Conservation (phyloP, 2,888 invertebrate genomes). For the Onchidella celtica region DNA sequence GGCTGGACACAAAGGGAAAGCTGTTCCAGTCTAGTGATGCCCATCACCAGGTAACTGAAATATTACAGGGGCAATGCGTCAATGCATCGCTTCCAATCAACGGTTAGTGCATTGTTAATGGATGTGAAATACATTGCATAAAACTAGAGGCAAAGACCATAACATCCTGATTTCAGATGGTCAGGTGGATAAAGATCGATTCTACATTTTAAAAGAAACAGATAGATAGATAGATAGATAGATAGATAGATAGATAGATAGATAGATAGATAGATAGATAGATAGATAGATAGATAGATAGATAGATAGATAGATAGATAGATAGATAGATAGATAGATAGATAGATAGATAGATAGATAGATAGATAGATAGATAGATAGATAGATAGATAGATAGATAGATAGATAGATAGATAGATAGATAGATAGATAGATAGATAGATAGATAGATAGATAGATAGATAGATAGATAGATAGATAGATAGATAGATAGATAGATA, state of each 20-base stretch:
- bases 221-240: not conserved
- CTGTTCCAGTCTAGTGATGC: too few species aligned
- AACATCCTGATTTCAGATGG: not conserved
- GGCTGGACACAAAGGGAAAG: too few species aligned
- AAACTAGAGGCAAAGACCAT: too few species aligned
- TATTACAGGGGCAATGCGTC: too few species aligned
- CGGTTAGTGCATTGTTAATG: too few species aligned
- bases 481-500: too few species aligned
- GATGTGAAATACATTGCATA: too few species aligned
- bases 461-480: not conserved
- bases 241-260: not conserved
- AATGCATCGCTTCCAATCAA: too few species aligned
- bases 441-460: not conserved
- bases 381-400: not conserved
- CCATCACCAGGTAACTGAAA: too few species aligned
- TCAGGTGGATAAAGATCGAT: not conserved
- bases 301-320: not conserved
- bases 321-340: conserved; percentile 2
- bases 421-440: not conserved
- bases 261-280: not conserved
- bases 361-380: not conserved
- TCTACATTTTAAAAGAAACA: not conserved
- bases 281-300: not conserved
- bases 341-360: not conserved
- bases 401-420: not conserved